These are phyloP conservation scores for Teleopsis dalmanni DNA, from an alignment of 1,140 invertebrate species.

Conservation along the genomic window DNA sequence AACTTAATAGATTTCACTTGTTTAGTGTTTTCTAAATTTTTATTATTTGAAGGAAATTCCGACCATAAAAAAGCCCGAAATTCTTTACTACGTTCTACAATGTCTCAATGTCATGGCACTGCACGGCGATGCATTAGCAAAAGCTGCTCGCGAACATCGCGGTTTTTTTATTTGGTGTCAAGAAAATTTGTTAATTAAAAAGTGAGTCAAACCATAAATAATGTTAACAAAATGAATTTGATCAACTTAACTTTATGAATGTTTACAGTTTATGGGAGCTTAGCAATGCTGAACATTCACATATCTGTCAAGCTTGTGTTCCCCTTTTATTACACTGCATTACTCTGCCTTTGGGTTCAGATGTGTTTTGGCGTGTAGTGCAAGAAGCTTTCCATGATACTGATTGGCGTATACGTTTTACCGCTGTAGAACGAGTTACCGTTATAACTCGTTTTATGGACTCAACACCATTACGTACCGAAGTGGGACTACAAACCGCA, in stretches of 20 bases:
- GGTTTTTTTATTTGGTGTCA: slow-evolving; percentile 97
- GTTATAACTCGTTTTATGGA: slow-evolving; percentile 90
- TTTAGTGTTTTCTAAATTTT: no score
- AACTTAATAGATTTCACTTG: no score
- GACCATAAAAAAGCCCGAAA: slow-evolving; percentile 79
- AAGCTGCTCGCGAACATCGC: slow-evolving; percentile 79
- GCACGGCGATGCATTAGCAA: slow-evolving; percentile 86
- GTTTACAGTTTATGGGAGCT: slow-evolving; percentile 81
- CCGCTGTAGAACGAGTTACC: slow-evolving; percentile 88
- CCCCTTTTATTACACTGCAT: slow-evolving; percentile 91
- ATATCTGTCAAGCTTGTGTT: slow-evolving; percentile 82
- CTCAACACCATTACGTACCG: slow-evolving; percentile 72
- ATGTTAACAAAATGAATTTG: not conserved
- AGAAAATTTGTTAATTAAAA: slow-evolving; percentile 90
- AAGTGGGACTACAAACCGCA: slow-evolving; percentile 81
- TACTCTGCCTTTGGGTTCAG: slow-evolving; percentile 82
- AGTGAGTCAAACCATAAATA: slow-evolving; percentile 54
- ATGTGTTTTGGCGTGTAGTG: slow-evolving; percentile 90
- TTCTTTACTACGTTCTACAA: slow-evolving; percentile 86
- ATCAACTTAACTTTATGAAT: not conserved
- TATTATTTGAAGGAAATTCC: slow-evolving; percentile 57
- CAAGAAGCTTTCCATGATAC: slow-evolving; percentile 86
- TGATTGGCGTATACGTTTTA: slow-evolving; percentile 86
- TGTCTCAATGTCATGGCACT: slow-evolving; percentile 87
- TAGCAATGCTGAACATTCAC: slow-evolving; percentile 85